Percentiles rank a stretch among this genome's conserved stretches.
These are phyloP conservation scores for Agrilus cyanescens DNA, from an alignment of 2,888 invertebrate species.

Conservation along the genomic window DNA sequence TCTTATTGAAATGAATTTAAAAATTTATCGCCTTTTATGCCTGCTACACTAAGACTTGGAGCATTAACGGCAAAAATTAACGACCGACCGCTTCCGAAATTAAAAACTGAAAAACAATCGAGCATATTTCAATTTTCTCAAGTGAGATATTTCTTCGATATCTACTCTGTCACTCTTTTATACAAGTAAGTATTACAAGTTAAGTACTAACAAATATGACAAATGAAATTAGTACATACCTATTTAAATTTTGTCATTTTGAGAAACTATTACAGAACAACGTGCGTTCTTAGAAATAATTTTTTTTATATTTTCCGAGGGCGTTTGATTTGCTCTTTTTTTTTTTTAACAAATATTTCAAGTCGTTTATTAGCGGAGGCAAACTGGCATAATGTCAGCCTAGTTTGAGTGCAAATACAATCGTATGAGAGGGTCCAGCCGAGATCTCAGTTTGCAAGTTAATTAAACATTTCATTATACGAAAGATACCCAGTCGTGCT, in stretches of 20 bases:
- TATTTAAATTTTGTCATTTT: too few relatives aligned
- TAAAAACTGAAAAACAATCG: slow-evolving; percentile 26
- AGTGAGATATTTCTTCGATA: too few relatives aligned
- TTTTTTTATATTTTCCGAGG: too few relatives aligned
- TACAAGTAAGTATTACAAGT: too few relatives aligned
- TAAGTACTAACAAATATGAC: too few relatives aligned
- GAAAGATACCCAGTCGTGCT: slow-evolving; percentile 24
- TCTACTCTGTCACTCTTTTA: too few relatives aligned
- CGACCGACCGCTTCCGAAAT: slow-evolving; percentile 27
- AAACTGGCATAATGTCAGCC: slow-evolving; percentile 17
- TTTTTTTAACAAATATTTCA: too few relatives aligned
- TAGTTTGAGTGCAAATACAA: slow-evolving; percentile 20
- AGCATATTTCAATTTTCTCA: slow-evolving; percentile 14
- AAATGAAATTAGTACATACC: too few relatives aligned
- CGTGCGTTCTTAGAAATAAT: too few relatives aligned
- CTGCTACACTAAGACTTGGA: slow-evolving; percentile 24
- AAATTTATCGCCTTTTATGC: slow-evolving; percentile 32
- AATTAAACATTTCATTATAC: slow-evolving; percentile 32
- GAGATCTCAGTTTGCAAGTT: slow-evolving; percentile 28
- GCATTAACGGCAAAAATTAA: slow-evolving; percentile 28
- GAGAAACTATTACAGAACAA: too few relatives aligned
- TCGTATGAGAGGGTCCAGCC: slow-evolving; percentile 21
- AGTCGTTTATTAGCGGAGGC: slow-evolving; percentile 3
- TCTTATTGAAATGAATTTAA: slow-evolving; percentile 28
- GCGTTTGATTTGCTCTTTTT: too few relatives aligned